Conservation (phyloP, 2,888 invertebrate genomes). For the Drosophila conformis region DNA sequence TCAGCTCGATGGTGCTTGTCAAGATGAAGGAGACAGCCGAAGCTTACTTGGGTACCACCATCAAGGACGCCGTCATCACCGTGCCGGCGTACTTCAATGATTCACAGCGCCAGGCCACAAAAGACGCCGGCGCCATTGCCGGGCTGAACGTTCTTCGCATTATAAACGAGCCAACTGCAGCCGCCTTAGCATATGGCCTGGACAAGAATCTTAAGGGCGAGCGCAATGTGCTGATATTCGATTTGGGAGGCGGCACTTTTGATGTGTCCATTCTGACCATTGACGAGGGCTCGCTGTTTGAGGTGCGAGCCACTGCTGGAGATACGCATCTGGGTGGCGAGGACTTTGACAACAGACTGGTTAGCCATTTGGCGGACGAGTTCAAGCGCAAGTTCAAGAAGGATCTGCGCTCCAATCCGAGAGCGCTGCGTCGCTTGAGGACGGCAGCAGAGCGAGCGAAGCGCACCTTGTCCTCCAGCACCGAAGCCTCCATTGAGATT, state of each 20-base stretch:
- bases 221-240: slow-evolving; percentile 91
- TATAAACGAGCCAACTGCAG: slow-evolving; percentile 96
- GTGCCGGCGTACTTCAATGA: slow-evolving; percentile 97
- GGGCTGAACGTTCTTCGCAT: slow-evolving; percentile 96
- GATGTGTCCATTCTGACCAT: slow-evolving; percentile 98
- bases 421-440: slow-evolving; percentile 89
- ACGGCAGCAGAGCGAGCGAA: slow-evolving; percentile 92
- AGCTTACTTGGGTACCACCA: slow-evolving; percentile 93
- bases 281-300: slow-evolving; percentile 95
- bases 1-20: slow-evolving; percentile 95
- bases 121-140: slow-evolving; percentile 96
- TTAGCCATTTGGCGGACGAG: slow-evolving; percentile 93
- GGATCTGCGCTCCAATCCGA: slow-evolving; percentile 88
- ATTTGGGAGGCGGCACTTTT: slow-evolving; percentile 92
- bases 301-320: slow-evolving; percentile 97
- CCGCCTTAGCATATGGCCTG: slow-evolving; percentile 96
- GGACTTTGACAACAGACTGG: slow-evolving; percentile 94
- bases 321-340: slow-evolving; percentile 97
- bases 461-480: slow-evolving; percentile 91
- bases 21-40: slow-evolving; percentile 98
- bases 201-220: slow-evolving; percentile 93
- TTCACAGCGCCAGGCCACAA: slow-evolving; percentile 96
- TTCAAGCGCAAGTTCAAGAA: slow-evolving; percentile 92
- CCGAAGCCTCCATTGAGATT: slow-evolving; percentile 91
- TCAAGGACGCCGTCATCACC: slow-evolving; percentile 94